Percentiles rank a stretch among this genome's conserved stretches.
Evolutionary conservation across 2,113 vertebrate genomes (phyloP).

Genomic region (Ornithorhynchus anatinus): DNA sequence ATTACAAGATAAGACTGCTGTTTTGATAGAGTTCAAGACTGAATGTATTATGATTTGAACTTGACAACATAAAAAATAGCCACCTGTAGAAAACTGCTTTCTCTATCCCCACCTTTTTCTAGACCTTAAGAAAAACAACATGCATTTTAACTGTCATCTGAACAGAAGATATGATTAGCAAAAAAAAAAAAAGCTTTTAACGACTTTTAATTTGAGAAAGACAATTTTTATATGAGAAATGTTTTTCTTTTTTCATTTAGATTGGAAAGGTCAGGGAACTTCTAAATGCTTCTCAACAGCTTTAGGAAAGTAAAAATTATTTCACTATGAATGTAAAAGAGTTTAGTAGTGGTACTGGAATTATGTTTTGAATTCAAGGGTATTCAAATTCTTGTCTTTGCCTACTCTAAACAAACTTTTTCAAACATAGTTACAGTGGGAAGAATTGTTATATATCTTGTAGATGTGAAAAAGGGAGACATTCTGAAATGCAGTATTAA

Average conservation of each 20-base stretch:
- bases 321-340: too few species aligned
- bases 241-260: constrained; percentile 46
- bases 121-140: constrained; percentile 37
- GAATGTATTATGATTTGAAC: constrained; percentile 28
- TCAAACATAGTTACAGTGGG: background rate
- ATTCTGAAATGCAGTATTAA: too few species aligned
- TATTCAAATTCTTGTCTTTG: background rate
- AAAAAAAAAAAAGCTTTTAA: constrained; percentile 49
- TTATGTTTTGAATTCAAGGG: background rate
- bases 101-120: background rate
- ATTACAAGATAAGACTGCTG: constrained; percentile 13
- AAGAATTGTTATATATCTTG: background rate
- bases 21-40: constrained; percentile 31
- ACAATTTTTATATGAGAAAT: constrained; percentile 42
- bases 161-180: constrained; percentile 43
- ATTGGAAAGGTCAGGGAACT: constrained; percentile 52
- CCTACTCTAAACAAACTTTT: background rate
- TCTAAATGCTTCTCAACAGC: constrained; percentile 63
- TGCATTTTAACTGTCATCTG: constrained; percentile 41
- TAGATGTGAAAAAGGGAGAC: too few species aligned
- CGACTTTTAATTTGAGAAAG: constrained; percentile 47
- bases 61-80: constrained; percentile 34
- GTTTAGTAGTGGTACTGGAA: background rate
- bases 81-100: constrained; percentile 1
- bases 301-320: constrained; percentile 63